Base-by-base conservation (phyloP, 2,888 invertebrate genomes). In the Digitonthophagus gazella region DNA sequence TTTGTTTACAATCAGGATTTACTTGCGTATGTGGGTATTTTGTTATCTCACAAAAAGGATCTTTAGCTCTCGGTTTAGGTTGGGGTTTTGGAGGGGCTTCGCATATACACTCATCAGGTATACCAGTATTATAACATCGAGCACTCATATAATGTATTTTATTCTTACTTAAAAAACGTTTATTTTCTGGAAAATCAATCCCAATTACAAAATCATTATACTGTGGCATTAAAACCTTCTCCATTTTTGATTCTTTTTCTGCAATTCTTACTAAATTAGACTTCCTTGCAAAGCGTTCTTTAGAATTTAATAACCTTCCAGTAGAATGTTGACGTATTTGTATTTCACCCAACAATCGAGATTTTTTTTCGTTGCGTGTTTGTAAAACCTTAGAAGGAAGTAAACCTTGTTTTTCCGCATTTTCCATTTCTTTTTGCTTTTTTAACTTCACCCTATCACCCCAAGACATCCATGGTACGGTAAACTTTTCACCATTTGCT, bases 401-500 rank as follows among this genome's bases (percentile, higher is more conserved):
- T 6, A 6, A 6, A 8, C 55, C 6, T 54, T 3, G 18, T 20
- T 6, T 22, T 20, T n/a, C n/a, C 56, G 4, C 18, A 8, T 61
- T 61, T 11, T 6, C 18, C 19, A 15, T 15, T 6, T 55, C 14
- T 55, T 65, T 19, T 55, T 18, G n/a, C n/a, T 15, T 67, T 16
- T 54, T 54, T 11, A 64, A 11, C 61, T 72, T 72, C n/a, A 71
- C 64, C 0, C 64, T 22, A 14, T 73, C 73, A 5, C 71, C 67
- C 54, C 71, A 74, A 0, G 72, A 74, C 15, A 70, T 68, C 73
- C 71, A 74, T 8, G 72, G 71, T 4, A 69, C 69, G 1, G 61
- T 20, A 18, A 67, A 58, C 56, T 67, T 71, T 55, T 69, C 71
- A 15, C 71, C 66, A 19, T 20, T 19, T 15, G 44, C 65, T 6